Evolutionary conservation across 2,113 vertebrate genomes (phyloP), one percentile per base, ranked within the genome.

Genomic region (Pipra filicauda): DNA sequence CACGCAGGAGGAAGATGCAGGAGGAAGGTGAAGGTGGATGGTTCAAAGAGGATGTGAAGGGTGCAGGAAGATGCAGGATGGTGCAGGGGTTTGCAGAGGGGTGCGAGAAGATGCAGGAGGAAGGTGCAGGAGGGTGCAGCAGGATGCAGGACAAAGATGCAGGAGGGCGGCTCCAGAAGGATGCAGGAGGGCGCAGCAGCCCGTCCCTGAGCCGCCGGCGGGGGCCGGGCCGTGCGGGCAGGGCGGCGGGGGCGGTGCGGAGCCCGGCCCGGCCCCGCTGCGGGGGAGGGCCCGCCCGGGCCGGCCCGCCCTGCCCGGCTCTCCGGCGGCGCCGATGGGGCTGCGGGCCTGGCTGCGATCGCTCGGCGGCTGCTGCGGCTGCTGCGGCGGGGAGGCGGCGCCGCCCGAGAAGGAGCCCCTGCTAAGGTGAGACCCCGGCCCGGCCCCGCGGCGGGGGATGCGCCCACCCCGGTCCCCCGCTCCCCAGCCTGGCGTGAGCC

Each of bases 361-460:
- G 57, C 62, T 95, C 51, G 57, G 85, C 8, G 77, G 81, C 61
- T 95, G 94, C 82, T 95, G 86, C 39, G 69, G 87, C 21, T 93
- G 88, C 85, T 95, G 94, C 77, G 30, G 62, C 3, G 82, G 86
- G 35, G 95, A 81, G 49, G 65, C 61, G 44, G 90, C 79, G 26
- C 24, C 57, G 51, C 51, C 93, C 43, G 95, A 96, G 88, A 96
- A 95, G 77, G 95, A 96, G 91, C 93, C 93, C 3, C 72, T 96
- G 93, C 44, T 95, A 64, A 96, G 95, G 95, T 95, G 89, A 94
- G 93, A 65, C 5, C 41, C 13, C 58, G 20, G 61, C 33, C 27
- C 44, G 52, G 31, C 6, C 30, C 48, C 67, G 33, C 17, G 28
- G 46, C 9, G 33, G 19, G 39, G 41, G 58, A 39, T 71, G 66